Base-by-base conservation (phyloP, 2,888 invertebrate genomes). In the Caenorhabditis auriculariae region DNA sequence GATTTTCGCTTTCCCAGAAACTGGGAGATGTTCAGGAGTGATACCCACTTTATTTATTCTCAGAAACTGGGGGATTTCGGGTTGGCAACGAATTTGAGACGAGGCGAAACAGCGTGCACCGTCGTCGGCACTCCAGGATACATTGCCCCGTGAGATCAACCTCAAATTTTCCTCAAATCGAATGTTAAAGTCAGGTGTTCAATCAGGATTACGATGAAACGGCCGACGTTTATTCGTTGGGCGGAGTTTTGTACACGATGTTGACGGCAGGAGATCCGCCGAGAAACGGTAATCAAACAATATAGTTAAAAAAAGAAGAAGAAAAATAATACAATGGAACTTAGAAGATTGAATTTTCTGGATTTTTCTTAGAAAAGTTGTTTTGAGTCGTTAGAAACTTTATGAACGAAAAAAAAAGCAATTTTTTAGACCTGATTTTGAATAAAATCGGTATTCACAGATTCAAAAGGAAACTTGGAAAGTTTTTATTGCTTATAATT, bases 61-160 rank as follows among this genome's bases (percentile, higher is more conserved):
- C 47, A 69, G 58, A 74, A 71, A 59, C 38, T 74, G 6, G 59
- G 65, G 15, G 73, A 74, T 51, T 74, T 73, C 37, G 73, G 73
- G 4, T 44, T 74, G 12, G 67, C 69, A 2, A 60, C 67, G 6
- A 53, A 51, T 19, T 24, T 66, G 9, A 42, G 29, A 23, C 38
- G 37, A 0, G 62, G 55, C 4, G 58, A 44, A 28, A 51, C 62
- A 12, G 62, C 69, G 9, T 51, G 54, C 24, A 72, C 72, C 1
- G 60, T 65, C 35, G 67, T 66, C 15, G 74, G 74, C 23, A 74
- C 74, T 12, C 69, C 69, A 4, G 71, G 71, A n/a, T 74, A 59
- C 51, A 72, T 74, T 55, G 69, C 72, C 17, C 66, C 64, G 60
- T 66, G 41, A 47, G 55, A 35, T 50, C 6, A 19, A 27, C 26